Base-by-base conservation (phyloP, 1,140 invertebrate species). In the Cardiocondyla obscurior region DNA sequence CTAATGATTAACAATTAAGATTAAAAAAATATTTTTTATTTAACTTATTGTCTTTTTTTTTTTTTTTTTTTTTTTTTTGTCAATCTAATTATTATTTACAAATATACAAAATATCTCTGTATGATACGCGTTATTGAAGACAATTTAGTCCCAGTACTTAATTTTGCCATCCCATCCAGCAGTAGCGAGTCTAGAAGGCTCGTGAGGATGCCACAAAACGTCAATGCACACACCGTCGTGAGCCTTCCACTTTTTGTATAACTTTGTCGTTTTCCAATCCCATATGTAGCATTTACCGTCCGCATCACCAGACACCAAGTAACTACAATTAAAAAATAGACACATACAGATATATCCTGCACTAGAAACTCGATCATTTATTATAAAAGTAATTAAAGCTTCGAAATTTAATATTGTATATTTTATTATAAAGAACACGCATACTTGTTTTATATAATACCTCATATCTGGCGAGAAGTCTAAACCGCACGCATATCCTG, bases 401-500 rank as follows among this genome's bases (percentile, higher is more conserved):
- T 44, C 16, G 8, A 28, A 16, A 25, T 28, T 39, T 2, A 10
- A 28, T 46, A n/a, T 46, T 65, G 0, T 2, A 46, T 16, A 46
- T 30, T 4, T 39, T 30, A 85, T 81, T 16, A 19, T 30, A 28
- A 79, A 79, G 28, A 65, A 55, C 8, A 16, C n/a, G 53, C 5
- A 12, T 4, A 36, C 3, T 53, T 70, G 16, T 30, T 69, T 14
- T 3, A 51, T 19, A 49, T 51, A 57, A 28, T 94, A 98, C 97
- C 97, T 99, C 98, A 99, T 99, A 94, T 99, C 99, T 0, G 99
- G 99, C 0, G 99, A 99, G 93, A 99, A 99, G 93, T 99, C 99
- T 3, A 99, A 94, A 5, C 97, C 96, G 93, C 99, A 99, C 0
- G 99, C 99, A 95, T 99, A 99, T 2, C 99, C 99, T 42, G 99